Conservation (phyloP, 2,888 invertebrate species). For the Pachliopta kotzebuea region DNA sequence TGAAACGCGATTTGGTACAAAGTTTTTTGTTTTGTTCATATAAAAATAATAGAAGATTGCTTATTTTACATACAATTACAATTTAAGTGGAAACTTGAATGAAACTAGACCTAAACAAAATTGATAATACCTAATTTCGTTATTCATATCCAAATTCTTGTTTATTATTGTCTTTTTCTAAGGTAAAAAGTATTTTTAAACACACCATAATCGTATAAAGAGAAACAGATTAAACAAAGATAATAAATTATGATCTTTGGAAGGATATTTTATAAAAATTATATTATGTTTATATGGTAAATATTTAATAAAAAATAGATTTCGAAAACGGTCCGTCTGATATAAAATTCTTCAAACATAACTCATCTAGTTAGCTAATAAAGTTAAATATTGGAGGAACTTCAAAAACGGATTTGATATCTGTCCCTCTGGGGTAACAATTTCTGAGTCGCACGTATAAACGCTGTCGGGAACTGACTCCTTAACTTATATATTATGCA, state of each 20-base stretch:
- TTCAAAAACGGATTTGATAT: constrained; percentile 26
- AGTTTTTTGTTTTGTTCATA: not conserved
- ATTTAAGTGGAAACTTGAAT: not conserved
- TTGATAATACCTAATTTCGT: too few relatives aligned
- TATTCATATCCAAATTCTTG: too few relatives aligned
- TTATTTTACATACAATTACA: too few relatives aligned
- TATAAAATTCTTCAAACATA: not conserved
- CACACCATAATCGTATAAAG: not conserved
- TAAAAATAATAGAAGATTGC: too few relatives aligned
- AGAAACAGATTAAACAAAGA: too few relatives aligned
- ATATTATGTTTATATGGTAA: too few relatives aligned
- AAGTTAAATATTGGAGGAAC: constrained; percentile 24
- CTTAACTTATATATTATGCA: constrained; percentile 49
- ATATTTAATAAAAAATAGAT: too few relatives aligned
- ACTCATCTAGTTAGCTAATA: constrained; percentile 5
- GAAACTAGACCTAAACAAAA: too few relatives aligned
- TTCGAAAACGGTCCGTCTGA: too few relatives aligned
- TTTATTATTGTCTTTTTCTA: too few relatives aligned
- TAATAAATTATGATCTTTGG: not conserved
- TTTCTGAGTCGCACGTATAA: constrained; percentile 23
- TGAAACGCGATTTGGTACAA: not conserved
- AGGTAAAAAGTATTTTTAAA: not conserved
- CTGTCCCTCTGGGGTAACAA: constrained; percentile 22
- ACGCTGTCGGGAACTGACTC: constrained; percentile 21
- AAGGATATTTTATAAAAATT: not conserved